Percentiles rank a stretch among this genome's conserved stretches.
These are phyloP conservation scores for Chironex yamaguchii DNA, from an alignment of 30 jellyfish, hydroid and myxozoan species.

Conservation along the genomic window DNA sequence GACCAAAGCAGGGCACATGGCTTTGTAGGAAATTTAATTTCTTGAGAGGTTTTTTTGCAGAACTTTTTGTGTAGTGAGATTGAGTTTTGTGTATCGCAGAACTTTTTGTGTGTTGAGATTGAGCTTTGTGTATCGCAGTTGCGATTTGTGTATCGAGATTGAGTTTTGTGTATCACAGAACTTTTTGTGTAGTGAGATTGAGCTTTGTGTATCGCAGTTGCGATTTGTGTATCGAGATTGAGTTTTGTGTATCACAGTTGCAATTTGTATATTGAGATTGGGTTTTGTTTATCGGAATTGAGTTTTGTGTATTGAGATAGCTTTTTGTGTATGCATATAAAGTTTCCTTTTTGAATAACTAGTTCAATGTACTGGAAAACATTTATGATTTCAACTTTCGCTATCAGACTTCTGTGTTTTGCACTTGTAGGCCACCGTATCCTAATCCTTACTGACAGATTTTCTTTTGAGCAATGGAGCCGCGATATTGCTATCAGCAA, in stretches of 20 bases:
- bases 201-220: conserved; percentile 27
- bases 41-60: conserved; percentile 8
- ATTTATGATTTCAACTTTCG: conserved; percentile 15
- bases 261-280: no score
- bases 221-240: no score
- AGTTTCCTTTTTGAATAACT: no score
- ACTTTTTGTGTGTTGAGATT: neutral
- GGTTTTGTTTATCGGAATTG: no score
- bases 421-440: conserved; percentile 42
- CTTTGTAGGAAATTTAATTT: conserved; percentile 15
- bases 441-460: no score
- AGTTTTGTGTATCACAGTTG: no score
- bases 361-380: conserved; percentile 4
- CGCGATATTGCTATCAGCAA: no score
- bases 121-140: conserved; percentile 9
- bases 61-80: neutral
- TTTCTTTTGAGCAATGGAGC: no score
- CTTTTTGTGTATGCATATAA: no score
- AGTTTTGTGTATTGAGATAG: neutral
- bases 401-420: neutral
- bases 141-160: neutral
- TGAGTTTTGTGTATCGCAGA: no score
- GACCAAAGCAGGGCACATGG: conserved; percentile 35
- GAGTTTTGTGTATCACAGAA: conserved; percentile 61
- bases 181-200: no score